phyloP scores from a whole-genome alignment of 2,888 invertebrate species.

The Seladonia tumulorum region DNA sequence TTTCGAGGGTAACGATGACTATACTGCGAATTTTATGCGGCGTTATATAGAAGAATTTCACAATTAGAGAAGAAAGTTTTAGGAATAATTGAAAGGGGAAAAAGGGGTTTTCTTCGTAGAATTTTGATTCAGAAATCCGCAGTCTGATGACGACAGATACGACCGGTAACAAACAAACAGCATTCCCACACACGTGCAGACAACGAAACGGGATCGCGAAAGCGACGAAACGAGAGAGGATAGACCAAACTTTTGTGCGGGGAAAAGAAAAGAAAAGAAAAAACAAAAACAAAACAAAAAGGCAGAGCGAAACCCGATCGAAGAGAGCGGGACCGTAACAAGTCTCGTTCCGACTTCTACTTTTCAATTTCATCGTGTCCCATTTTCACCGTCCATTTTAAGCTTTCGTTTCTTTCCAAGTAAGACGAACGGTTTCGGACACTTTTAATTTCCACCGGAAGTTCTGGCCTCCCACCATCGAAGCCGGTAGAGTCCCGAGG shows the following conservation, averaged over 20 bases:
- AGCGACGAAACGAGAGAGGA: neutral
- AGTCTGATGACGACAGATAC: neutral
- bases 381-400: neutral
- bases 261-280: neutral
- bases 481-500: too few relatives aligned
- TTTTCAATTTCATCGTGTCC: constrained; percentile 24
- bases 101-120: too few relatives aligned
- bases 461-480: constrained; percentile 7
- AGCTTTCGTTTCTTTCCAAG: neutral
- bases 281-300: too few relatives aligned
- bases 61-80: too few relatives aligned
- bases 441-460: constrained; percentile 9
- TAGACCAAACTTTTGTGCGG: neutral
- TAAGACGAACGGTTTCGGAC: constrained; percentile 12
- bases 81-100: too few relatives aligned
- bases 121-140: neutral
- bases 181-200: neutral
- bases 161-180: neutral
- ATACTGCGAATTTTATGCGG: neutral
- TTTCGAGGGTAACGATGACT: neutral
- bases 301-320: neutral
- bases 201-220: neutral
- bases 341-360: neutral
- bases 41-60: too few relatives aligned
- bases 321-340: neutral